These are phyloP conservation scores for Macropis europaea DNA, from an alignment of 2,888 invertebrate genomes.

Conservation along the genomic window DNA sequence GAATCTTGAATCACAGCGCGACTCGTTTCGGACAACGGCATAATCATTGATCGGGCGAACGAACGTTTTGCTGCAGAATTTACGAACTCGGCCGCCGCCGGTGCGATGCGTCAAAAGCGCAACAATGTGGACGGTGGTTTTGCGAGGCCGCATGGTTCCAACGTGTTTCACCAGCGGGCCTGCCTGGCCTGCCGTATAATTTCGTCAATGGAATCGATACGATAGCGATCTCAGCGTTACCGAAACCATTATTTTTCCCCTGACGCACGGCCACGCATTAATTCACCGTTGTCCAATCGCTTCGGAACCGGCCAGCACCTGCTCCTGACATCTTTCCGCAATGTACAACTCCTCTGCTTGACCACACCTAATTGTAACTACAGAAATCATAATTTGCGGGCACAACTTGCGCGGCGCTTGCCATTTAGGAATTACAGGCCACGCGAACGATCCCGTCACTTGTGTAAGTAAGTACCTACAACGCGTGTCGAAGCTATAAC, in stretches of 20 bases:
- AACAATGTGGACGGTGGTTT: slow-evolving; percentile 1
- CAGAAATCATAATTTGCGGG: slow-evolving; percentile 29
- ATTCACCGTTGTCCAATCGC: slow-evolving; percentile 21
- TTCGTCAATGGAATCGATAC: slow-evolving; percentile 42
- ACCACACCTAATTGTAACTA: slow-evolving; percentile 23
- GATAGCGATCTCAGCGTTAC: slow-evolving; percentile 46
- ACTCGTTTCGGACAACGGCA: not conserved
- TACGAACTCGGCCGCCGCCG: no score
- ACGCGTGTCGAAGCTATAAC: slow-evolving; percentile 12
- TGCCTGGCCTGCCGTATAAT: slow-evolving; percentile 32
- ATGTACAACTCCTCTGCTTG: not conserved
- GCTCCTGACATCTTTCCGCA: slow-evolving; percentile 24
- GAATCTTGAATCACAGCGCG: not conserved
- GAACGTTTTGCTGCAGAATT: not conserved
- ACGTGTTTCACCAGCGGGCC: not conserved
- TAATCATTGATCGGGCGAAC: no score
- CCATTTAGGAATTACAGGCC: slow-evolving; percentile 30
- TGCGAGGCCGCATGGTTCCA: not conserved
- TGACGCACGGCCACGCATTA: slow-evolving; percentile 19
- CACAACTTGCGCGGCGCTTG: slow-evolving; percentile 5
- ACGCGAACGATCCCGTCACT: not conserved
- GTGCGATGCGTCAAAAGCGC: not conserved
- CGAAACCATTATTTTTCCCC: slow-evolving; percentile 42
- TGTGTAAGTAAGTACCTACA: not conserved
- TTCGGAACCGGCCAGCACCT: slow-evolving; percentile 26